Conservation (phyloP, 2,888 invertebrate species). For the Epirrhoe tristata region DNA sequence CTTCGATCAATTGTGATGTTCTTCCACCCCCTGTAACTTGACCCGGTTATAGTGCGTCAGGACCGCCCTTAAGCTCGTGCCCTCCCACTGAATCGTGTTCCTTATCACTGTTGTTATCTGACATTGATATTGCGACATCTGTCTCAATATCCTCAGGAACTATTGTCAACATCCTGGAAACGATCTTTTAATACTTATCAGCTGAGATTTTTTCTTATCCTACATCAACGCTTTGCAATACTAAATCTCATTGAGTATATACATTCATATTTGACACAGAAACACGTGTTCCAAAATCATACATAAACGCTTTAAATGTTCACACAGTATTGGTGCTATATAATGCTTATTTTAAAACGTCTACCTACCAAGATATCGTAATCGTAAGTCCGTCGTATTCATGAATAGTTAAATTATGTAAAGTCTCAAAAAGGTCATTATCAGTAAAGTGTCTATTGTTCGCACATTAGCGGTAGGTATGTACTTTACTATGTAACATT, state of each 20-base stretch:
- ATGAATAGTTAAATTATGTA: constrained; percentile 30
- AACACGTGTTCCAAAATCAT: neutral
- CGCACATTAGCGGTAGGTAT: constrained; percentile 41
- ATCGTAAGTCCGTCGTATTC: constrained; percentile 24
- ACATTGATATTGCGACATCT: constrained; percentile 71
- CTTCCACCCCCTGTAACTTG: constrained; percentile 78
- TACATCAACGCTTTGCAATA: neutral
- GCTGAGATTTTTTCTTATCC: constrained; percentile 21
- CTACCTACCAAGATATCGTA: constrained; percentile 8
- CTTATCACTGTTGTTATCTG: constrained; percentile 50
- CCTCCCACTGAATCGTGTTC: constrained; percentile 73
- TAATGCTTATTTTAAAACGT: constrained; percentile 7
- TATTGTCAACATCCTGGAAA: constrained; percentile 63
- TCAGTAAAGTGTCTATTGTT: constrained; percentile 30
- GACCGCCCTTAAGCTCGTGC: constrained; percentile 76
- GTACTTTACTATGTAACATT: neutral
- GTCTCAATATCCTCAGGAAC: constrained; percentile 53
- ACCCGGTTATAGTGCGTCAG: constrained; percentile 64
- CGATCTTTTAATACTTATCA: constrained; percentile 19
- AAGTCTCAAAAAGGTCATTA: constrained; percentile 33
- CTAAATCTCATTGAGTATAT: neutral
- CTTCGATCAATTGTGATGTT: constrained; percentile 63
- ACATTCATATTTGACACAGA: neutral
- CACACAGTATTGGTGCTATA: neutral
- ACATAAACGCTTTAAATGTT: neutral